A percentile compares a stretch with the other conserved stretches of the same genome.
Conservation (phyloP, 2,113 vertebrate genomes). For the Capreolus pygargus region DNA sequence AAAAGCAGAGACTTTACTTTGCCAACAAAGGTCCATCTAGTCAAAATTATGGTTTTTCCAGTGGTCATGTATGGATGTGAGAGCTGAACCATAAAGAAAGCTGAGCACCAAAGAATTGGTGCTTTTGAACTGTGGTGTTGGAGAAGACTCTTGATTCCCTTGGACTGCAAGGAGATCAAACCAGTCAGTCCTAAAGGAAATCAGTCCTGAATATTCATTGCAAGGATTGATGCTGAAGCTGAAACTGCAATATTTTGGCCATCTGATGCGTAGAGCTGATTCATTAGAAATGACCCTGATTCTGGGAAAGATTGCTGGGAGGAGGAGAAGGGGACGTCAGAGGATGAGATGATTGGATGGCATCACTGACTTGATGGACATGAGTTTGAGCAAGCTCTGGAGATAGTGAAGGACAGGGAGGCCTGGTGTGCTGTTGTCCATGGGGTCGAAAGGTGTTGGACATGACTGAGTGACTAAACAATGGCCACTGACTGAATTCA, state of each 20-base stretch:
- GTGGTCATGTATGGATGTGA: not conserved
- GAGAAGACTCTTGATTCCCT: not conserved
- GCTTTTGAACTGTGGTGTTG: not conserved
- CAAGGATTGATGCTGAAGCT: not conserved
- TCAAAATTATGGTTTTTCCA: not conserved
- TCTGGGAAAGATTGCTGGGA: not conserved
- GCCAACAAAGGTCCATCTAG: not conserved
- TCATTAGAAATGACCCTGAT: not conserved
- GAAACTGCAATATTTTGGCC: not conserved
- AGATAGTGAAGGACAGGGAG: not conserved
- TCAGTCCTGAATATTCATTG: not conserved
- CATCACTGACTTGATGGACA: not conserved
- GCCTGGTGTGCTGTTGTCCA: not conserved
- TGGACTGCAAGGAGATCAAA: not conserved
- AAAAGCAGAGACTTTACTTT: not conserved
- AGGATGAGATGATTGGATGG: not conserved
- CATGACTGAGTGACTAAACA: not conserved
- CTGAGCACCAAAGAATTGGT: rapidly evolving
- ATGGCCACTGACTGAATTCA: not conserved
- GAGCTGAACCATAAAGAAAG: not conserved
- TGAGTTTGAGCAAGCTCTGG: not conserved
- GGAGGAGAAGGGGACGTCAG: not conserved
- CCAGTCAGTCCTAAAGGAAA: not conserved
- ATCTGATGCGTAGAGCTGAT: rapidly evolving
- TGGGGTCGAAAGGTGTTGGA: not conserved